phyloP scores from a whole-genome alignment of 2,888 invertebrate genomes.

The Lycaena phlaeas region DNA sequence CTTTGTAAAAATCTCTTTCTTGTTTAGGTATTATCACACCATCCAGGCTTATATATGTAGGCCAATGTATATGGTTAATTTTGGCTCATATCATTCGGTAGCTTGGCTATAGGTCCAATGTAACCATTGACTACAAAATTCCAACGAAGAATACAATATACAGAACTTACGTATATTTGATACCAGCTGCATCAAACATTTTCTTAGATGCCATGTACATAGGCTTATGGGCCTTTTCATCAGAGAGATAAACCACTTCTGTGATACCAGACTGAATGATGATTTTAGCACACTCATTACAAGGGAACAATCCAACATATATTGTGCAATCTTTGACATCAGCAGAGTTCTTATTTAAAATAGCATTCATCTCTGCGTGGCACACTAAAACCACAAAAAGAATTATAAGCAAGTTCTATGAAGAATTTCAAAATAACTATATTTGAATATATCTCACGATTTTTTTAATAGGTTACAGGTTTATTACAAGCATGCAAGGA shows the following conservation, averaged over 20 bases:
- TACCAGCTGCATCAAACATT: conserved; percentile 86
- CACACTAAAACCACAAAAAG: conserved; percentile 80
- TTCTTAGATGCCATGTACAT: conserved; percentile 82
- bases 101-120: too few relatives aligned
- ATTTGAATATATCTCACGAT: too few relatives aligned
- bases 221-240: conserved; percentile 81
- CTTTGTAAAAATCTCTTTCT: too few relatives aligned
- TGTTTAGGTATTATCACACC: too few relatives aligned
- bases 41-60: too few relatives aligned
- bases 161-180: conserved; percentile 75
- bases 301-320: conserved; percentile 94
- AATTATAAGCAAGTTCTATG: too few relatives aligned
- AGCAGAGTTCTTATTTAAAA: conserved; percentile 89
- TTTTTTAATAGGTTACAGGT: too few relatives aligned
- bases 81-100: too few relatives aligned
- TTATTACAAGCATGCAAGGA: too few relatives aligned
- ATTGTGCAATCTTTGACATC: conserved; percentile 86
- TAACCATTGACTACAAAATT: too few relatives aligned
- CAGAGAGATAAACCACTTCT: conserved; percentile 84
- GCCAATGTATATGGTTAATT: too few relatives aligned
- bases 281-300: conserved; percentile 97
- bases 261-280: conserved; percentile 95
- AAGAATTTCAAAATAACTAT: neutral
- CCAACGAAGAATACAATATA: neutral
- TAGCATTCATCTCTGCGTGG: conserved; percentile 98